phyloP scores from a whole-genome alignment of 2,797 vertebrate species.

The Clarias pachynema region DNA sequence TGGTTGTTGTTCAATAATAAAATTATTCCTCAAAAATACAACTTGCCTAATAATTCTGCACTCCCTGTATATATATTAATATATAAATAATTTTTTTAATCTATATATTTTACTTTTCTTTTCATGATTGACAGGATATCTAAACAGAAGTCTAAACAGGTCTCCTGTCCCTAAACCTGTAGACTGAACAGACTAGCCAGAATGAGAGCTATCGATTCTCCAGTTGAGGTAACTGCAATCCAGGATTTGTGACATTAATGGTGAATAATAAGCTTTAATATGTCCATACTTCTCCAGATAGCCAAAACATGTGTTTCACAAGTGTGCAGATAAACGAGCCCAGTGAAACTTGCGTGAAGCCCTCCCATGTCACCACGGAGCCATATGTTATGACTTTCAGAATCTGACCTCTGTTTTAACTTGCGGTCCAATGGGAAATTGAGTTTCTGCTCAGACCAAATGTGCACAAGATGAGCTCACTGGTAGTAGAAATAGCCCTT shows the following conservation, averaged over 20 bases:
- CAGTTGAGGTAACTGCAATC: neutral
- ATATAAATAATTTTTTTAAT: too few species aligned
- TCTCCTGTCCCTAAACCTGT: neutral
- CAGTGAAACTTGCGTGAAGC: slow-evolving; percentile 26
- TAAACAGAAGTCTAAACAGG: slow-evolving; percentile 25
- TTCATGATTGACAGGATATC: slow-evolving; percentile 17
- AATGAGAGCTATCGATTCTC: slow-evolving; percentile 7
- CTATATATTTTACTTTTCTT: slow-evolving; percentile 5
- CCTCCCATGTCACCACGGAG: slow-evolving; percentile 38
- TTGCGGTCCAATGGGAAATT: slow-evolving; percentile 31
- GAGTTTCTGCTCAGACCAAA: slow-evolving; percentile 31
- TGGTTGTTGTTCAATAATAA: too few species aligned
- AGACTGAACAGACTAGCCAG: slow-evolving; percentile 22
- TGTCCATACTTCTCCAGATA: slow-evolving; percentile 39
- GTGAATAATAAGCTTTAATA: slow-evolving; percentile 46
- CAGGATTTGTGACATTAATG: slow-evolving; percentile 36
- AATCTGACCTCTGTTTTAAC: slow-evolving; percentile 19
- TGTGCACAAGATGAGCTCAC: slow-evolving; percentile 1
- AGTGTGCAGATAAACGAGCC: slow-evolving; percentile 17
- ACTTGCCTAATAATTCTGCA: too few species aligned
- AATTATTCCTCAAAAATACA: too few species aligned
- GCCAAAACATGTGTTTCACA: slow-evolving; percentile 50
- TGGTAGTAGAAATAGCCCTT: slow-evolving; percentile 17
- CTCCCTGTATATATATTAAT: too few species aligned
- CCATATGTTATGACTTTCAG: slow-evolving; percentile 45